Percentiles rank a stretch among this genome's conserved stretches.
Evolutionary conservation across 2,113 vertebrate genomes (phyloP).

Genomic region (Holacanthus passer): DNA sequence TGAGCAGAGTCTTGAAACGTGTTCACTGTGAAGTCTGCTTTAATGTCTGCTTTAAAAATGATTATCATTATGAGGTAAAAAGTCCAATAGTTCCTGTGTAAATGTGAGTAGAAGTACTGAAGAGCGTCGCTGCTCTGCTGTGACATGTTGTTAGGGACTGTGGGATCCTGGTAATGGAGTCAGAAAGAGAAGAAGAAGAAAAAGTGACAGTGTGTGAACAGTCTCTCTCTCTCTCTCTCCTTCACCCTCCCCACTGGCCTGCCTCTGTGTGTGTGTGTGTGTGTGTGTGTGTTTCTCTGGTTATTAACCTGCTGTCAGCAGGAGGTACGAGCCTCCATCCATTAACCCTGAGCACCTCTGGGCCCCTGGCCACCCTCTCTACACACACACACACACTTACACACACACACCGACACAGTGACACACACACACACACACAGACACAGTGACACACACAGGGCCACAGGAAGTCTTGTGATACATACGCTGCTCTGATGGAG

Average conservation of each 20-base stretch:
- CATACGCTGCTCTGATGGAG: constrained; percentile 63
- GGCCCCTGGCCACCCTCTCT: constrained; percentile 52
- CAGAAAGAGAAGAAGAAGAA: not conserved
- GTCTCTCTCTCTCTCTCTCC: constrained; percentile 8
- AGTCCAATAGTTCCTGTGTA: too few species aligned
- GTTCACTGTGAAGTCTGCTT: too few species aligned
- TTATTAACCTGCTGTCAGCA: constrained; percentile 78
- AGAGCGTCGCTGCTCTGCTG: not conserved
- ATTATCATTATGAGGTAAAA: not conserved
- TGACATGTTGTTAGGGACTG: not conserved
- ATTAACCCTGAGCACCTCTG: constrained; percentile 77
- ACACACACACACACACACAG: constrained; percentile 22
- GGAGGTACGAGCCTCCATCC: constrained; percentile 67
- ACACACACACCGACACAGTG: constrained; percentile 15
- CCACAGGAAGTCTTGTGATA: constrained; percentile 28
- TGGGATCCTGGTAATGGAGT: not conserved
- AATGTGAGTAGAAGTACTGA: not conserved
- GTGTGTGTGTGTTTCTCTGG: constrained; percentile 20
- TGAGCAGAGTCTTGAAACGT: not conserved
- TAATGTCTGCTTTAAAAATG: too few species aligned
- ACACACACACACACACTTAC: constrained; percentile 28
- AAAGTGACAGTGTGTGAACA: not conserved
- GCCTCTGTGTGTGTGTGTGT: constrained; percentile 16
- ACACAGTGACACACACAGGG: constrained; percentile 18
- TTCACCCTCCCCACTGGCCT: constrained; percentile 11